Percentiles rank a stretch among this genome's conserved stretches.
These are phyloP conservation scores for Metridium senile DNA, from an alignment of 92 coral and sea anemone genomes.

Conservation along the genomic window DNA sequence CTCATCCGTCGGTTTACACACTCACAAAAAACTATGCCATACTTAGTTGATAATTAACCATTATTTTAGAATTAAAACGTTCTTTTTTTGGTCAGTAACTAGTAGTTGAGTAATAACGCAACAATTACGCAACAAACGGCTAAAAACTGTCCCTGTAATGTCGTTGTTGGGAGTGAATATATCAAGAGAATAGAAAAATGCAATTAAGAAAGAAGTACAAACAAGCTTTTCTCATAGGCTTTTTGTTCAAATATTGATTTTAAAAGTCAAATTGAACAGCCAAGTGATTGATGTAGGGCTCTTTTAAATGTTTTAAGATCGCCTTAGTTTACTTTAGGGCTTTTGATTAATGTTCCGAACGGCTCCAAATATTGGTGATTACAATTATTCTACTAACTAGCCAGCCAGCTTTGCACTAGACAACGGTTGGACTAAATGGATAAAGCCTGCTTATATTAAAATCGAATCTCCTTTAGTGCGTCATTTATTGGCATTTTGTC, in stretches of 20 bases:
- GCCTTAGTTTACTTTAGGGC: conserved; percentile 7
- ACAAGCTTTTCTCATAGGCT: conserved; percentile 26
- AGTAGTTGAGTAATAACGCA: no score
- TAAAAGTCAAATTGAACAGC: conserved; percentile 23
- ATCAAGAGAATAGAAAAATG: conserved; percentile 12
- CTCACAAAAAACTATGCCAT: neutral
- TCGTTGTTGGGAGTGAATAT: conserved; percentile 3
- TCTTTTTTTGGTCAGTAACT: neutral
- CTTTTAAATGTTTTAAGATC: conserved; percentile 2
- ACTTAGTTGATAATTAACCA: neutral
- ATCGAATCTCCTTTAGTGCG: conserved; percentile 1
- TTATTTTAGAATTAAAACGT: neutral
- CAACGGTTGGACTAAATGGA: neutral
- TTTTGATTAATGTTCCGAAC: conserved; percentile 7
- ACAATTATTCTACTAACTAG: neutral
- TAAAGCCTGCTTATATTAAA: neutral
- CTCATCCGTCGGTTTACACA: neutral
- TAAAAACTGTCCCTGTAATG: neutral
- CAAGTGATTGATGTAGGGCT: conserved; percentile 10
- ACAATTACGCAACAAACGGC: conserved; percentile 7
- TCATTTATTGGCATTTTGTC: conserved; percentile 16
- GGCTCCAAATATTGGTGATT: conserved; percentile 4
- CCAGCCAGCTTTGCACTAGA: conserved; percentile 10
- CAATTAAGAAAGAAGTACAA: conserved; percentile 21
- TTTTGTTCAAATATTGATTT: conserved; percentile 31